phyloP scores from a whole-genome alignment of 1,140 invertebrate species.

The Lepeophtheirus salmonis region DNA sequence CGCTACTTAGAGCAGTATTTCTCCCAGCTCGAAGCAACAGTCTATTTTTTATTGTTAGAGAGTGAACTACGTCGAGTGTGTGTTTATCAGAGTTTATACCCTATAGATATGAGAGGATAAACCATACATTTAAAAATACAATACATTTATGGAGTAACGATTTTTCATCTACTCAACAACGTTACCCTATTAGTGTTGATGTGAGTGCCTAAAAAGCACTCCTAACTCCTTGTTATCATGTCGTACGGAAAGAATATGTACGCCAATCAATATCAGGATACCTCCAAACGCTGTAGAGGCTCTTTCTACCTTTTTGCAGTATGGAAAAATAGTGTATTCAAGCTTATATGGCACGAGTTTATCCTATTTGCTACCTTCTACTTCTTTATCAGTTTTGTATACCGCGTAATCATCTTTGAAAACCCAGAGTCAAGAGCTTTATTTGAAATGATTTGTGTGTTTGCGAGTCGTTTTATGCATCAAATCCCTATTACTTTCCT shows the following conservation, averaged over 20 bases:
- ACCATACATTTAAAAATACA: no score
- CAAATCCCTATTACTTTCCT: conserved; percentile 31
- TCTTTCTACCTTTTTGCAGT: neutral
- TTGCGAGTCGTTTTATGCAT: conserved; percentile 27
- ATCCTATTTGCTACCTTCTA: conserved; percentile 40
- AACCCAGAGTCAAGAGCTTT: conserved; percentile 36
- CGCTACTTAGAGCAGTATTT: no score
- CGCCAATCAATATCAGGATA: conserved; percentile 10
- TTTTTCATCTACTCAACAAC: no score
- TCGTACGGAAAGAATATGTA: conserved; percentile 4
- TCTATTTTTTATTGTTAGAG: no score
- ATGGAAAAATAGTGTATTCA: conserved; percentile 51
- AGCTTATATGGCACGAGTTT: conserved; percentile 49
- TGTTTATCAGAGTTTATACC: no score
- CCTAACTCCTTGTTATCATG: no score
- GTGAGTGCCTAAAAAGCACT: no score
- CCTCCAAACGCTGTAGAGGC: neutral
- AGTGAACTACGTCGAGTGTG: no score
- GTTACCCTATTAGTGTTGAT: no score
- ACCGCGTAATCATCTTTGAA: conserved; percentile 35
- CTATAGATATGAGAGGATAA: no score
- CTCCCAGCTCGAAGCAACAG: no score
- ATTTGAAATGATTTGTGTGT: conserved; percentile 28
- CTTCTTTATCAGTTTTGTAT: conserved; percentile 37
- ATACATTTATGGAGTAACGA: no score